A percentile compares a stretch with the other conserved stretches of the same genome.
Evolutionary conservation across 2,888 invertebrate genomes (phyloP).

Genomic region (Buathra laborator): DNA sequence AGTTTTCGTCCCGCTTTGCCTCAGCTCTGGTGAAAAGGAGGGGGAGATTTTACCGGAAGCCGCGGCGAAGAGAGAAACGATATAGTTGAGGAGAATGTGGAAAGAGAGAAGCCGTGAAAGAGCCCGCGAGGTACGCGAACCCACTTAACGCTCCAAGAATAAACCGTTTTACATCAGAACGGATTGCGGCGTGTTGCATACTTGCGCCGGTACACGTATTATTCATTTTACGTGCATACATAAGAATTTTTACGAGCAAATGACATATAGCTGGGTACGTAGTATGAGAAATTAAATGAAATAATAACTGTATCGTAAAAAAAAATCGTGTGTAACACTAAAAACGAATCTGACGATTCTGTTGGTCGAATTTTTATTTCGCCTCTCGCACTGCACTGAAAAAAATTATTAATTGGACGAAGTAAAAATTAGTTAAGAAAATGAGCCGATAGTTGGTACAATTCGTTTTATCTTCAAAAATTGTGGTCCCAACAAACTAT

Average conservation of each 20-base stretch:
- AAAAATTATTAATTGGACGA: no score
- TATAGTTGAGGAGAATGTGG: conserved; percentile 22
- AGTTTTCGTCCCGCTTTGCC: conserved; percentile 33
- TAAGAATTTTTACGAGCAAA: not conserved
- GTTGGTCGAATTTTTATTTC: no score
- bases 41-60: conserved; percentile 44
- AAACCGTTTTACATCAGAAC: conserved; percentile 68
- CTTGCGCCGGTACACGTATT: conserved; percentile 11
- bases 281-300: not conserved
- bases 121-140: conserved; percentile 68
- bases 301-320: not conserved
- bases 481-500: no score
- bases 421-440: no score
- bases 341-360: no score
- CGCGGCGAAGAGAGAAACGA: not conserved
- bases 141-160: conserved; percentile 75
- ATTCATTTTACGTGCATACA: not conserved
- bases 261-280: not conserved
- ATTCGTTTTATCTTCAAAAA: no score
- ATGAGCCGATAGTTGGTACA: no score
- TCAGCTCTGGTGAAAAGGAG: conserved; percentile 27
- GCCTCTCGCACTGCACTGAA: no score
- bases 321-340: no score
- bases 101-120: conserved; percentile 34
- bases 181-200: conserved; percentile 65